These are phyloP conservation scores for Eulacestoma nigropectus DNA, from an alignment of 2,113 vertebrate species.

Conservation along the genomic window DNA sequence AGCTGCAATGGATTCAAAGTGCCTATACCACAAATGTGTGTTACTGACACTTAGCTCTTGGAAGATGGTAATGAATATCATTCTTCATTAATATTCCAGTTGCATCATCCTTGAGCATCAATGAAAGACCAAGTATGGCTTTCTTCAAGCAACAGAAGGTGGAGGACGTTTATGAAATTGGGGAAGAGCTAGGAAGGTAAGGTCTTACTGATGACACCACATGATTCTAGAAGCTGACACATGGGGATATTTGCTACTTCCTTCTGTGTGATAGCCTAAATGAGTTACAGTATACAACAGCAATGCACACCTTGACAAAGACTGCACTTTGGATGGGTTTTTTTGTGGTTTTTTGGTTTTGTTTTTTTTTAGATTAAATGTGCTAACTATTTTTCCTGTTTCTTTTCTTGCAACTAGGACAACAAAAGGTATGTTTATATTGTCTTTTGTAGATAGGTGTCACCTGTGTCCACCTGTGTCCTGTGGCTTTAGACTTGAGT, in stretches of 20 bases:
- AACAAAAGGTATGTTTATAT: neutral
- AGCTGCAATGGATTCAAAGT: neutral
- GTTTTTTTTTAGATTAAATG: neutral
- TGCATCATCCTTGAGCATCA: constrained; percentile 45
- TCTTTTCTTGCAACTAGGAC: neutral
- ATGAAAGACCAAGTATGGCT: constrained; percentile 88
- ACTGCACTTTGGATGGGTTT: neutral
- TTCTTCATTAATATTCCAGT: constrained; percentile 33
- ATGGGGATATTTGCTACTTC: neutral
- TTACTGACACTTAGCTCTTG: neutral
- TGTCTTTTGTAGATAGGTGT: neutral
- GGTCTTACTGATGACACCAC: neutral
- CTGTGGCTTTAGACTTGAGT: neutral
- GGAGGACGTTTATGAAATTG: constrained; percentile 89
- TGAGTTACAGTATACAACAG: neutral
- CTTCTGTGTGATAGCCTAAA: neutral
- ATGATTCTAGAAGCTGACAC: neutral
- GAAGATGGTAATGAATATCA: neutral
- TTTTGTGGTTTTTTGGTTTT: neutral
- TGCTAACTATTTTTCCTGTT: neutral
- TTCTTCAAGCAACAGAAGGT: constrained; percentile 92
- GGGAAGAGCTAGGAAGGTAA: constrained; percentile 91
- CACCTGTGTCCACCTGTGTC: neutral
- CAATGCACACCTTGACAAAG: neutral
- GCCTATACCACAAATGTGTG: neutral